These are phyloP conservation scores for Ciconia maguari DNA, from an alignment of 2,113 vertebrate genomes.

Conservation along the genomic window DNA sequence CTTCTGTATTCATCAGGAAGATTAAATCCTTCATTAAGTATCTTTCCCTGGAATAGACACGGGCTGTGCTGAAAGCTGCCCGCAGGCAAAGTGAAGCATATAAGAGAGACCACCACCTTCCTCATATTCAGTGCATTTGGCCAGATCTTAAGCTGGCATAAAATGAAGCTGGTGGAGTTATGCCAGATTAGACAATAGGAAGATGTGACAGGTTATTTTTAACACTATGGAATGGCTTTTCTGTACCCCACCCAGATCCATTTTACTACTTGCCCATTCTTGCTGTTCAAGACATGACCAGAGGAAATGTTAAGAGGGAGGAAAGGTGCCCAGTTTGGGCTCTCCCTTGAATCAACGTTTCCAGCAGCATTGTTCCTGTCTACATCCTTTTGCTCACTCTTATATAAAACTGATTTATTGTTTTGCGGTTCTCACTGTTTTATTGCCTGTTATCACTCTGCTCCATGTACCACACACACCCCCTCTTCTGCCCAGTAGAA, in stretches of 20 bases:
- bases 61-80: not conserved
- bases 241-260: not conserved
- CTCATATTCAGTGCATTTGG: not conserved
- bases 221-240: not conserved
- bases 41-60: not conserved
- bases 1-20: not conserved
- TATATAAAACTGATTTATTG: not conserved
- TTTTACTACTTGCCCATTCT: not conserved
- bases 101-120: not conserved
- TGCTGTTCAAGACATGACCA: not conserved
- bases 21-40: not conserved
- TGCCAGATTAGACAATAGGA: not conserved
- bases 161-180: not conserved
- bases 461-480: not conserved
- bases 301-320: not conserved
- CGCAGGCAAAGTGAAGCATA: not conserved
- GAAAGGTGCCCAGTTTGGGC: not conserved
- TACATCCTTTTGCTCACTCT: not conserved
- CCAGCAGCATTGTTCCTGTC: not conserved
- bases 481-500: not conserved
- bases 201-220: not conserved
- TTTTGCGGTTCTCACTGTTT: not conserved
- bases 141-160: not conserved
- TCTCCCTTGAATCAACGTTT: not conserved
- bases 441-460: not conserved